Evolutionary conservation across 2,113 vertebrate species (phyloP).

Genomic region (Cynocephalus volans): DNA sequence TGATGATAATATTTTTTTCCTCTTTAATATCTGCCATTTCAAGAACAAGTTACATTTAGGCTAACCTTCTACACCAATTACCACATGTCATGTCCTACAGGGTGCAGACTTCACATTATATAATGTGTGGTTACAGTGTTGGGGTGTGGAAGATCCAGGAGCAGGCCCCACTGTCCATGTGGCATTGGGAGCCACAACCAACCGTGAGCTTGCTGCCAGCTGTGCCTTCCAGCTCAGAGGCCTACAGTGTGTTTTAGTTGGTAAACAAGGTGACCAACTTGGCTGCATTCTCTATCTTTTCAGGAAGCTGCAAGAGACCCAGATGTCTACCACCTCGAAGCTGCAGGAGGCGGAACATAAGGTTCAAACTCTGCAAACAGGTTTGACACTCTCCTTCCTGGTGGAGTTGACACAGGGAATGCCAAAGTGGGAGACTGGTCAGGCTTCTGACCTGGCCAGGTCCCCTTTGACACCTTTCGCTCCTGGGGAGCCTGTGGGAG

Average conservation of each 20-base stretch:
- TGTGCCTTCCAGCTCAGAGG: conserved; percentile 32
- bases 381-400: conserved; percentile 87
- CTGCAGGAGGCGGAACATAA: conserved; percentile 97
- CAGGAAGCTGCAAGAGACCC: conserved; percentile 97
- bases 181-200: not conserved
- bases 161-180: conserved; percentile 24
- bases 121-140: conserved; percentile 67
- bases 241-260: not conserved
- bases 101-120: conserved; percentile 57
- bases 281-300: conserved; percentile 74
- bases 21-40: conserved; percentile 83
- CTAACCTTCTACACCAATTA: conserved; percentile 79
- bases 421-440: not conserved
- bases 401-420: not conserved
- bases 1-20: conserved; percentile 86
- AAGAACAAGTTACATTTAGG: conserved; percentile 83
- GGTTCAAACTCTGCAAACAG: conserved; percentile 97
- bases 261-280: conserved; percentile 51
- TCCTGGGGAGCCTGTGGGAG: not conserved
- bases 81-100: conserved; percentile 46
- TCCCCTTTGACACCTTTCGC: not conserved
- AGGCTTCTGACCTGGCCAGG: not conserved
- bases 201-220: not conserved
- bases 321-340: conserved; percentile 96
- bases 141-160: conserved; percentile 72